These are phyloP conservation scores for Tachina fera DNA, from an alignment of 2,888 invertebrate genomes.

Conservation along the genomic window DNA sequence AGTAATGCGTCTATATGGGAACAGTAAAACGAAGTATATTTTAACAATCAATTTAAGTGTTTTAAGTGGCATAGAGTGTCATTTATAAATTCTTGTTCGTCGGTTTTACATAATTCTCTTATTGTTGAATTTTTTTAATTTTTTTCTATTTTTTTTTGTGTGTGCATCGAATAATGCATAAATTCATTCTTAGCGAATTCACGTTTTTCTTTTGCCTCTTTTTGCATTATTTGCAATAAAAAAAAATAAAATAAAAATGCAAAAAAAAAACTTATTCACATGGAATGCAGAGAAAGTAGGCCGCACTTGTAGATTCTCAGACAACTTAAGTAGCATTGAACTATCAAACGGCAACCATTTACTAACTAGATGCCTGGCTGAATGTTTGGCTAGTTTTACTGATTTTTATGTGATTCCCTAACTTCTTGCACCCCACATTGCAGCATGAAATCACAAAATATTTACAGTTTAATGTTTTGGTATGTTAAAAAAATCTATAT, in stretches of 20 bases:
- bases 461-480: background rate
- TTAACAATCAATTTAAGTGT: constrained; percentile 35
- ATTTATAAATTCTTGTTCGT: constrained; percentile 53
- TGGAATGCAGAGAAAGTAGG: constrained; percentile 83
- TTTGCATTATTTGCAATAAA: constrained; percentile 25
- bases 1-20: background rate
- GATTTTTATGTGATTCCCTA: constrained; percentile 39
- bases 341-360: constrained; percentile 68
- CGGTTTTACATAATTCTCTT: constrained; percentile 49
- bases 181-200: constrained; percentile 57
- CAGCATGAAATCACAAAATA: background rate
- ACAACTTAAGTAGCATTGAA: constrained; percentile 73
- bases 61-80: constrained; percentile 13
- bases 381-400: constrained; percentile 52
- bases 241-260: no score
- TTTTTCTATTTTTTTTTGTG: constrained; percentile 1
- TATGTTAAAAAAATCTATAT: no score
- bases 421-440: background rate
- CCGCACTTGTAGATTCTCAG: constrained; percentile 80
- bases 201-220: constrained; percentile 35
- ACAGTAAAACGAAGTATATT: background rate
- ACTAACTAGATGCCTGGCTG: constrained; percentile 64
- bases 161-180: constrained; percentile 43
- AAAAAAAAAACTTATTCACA: constrained; percentile 69
- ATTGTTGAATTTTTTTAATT: constrained; percentile 18